These are phyloP conservation scores for Drosophila cardini DNA, from an alignment of 1,140 invertebrate species.

Conservation along the genomic window DNA sequence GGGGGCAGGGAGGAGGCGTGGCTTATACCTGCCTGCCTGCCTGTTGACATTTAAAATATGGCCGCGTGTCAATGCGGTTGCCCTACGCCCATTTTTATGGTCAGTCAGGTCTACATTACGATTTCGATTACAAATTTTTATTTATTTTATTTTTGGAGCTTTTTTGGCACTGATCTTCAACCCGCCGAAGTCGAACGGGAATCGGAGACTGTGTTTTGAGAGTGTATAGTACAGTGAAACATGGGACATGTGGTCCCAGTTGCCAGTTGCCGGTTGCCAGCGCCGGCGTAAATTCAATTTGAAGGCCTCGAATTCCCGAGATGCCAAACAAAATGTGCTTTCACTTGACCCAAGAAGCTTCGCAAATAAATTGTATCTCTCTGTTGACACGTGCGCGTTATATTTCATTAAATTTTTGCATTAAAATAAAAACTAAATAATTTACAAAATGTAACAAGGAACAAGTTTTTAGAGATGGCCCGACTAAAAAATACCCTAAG, in stretches of 20 bases:
- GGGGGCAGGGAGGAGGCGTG: background rate
- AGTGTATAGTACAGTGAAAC: background rate
- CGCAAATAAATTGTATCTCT: slow-evolving; percentile 81
- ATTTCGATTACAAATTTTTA: slow-evolving; percentile 71
- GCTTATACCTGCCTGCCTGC: slow-evolving; percentile 4
- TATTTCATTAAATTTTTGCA: slow-evolving; percentile 73
- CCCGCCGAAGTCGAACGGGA: slow-evolving; percentile 43
- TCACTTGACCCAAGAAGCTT: slow-evolving; percentile 83
- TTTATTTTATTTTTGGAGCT: slow-evolving; percentile 1
- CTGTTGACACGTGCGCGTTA: slow-evolving; percentile 82
- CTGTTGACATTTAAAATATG: slow-evolving; percentile 84
- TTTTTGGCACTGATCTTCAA: slow-evolving; percentile 52
- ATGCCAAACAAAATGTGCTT: slow-evolving; percentile 70
- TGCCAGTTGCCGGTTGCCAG: background rate
- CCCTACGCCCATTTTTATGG: slow-evolving; percentile 83
- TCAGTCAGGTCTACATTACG: slow-evolving; percentile 76
- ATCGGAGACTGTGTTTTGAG: slow-evolving; percentile 7
- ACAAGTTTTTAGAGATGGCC: too few species aligned
- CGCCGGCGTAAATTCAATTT: slow-evolving; percentile 78
- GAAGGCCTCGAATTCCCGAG: slow-evolving; percentile 63
- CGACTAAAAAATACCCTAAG: too few species aligned
- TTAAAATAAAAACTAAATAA: slow-evolving; percentile 34
- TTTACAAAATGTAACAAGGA: slow-evolving; percentile 15
- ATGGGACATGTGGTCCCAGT: slow-evolving; percentile 1
- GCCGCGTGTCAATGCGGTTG: slow-evolving; percentile 79